A percentile compares a stretch with the other conserved stretches of the same genome.
These are phyloP conservation scores for Heteronetta atricapilla DNA, from an alignment of 2,113 vertebrate genomes.

Conservation along the genomic window DNA sequence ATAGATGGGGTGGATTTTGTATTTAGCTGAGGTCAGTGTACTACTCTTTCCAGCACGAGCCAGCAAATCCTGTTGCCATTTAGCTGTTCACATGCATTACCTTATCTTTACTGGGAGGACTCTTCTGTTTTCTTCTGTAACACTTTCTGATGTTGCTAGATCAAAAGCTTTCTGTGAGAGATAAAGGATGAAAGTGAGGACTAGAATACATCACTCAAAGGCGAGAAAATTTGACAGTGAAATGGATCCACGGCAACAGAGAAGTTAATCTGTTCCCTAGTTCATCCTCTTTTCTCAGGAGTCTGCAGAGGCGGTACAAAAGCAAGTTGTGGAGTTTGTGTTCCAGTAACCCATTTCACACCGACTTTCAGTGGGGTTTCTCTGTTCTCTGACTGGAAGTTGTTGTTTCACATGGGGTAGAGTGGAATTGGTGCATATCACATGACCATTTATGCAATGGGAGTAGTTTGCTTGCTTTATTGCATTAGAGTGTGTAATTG, in stretches of 20 bases:
- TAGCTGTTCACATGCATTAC: background rate
- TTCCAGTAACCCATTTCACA: background rate
- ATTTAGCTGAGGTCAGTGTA: background rate
- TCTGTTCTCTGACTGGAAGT: background rate
- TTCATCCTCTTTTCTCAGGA: background rate
- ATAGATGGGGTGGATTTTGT: background rate
- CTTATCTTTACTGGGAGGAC: background rate
- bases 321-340: background rate
- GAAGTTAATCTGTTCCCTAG: background rate
- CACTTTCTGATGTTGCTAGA: background rate
- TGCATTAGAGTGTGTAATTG: background rate
- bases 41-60: background rate
- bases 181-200: background rate
- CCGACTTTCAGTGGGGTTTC: background rate
- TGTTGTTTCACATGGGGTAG: background rate
- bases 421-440: background rate
- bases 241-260: fast-evolving
- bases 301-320: background rate
- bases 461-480: background rate
- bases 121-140: background rate
- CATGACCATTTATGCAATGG: background rate
- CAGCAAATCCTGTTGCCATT: background rate
- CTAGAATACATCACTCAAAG: background rate
- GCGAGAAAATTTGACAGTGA: background rate
- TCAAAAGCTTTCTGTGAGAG: background rate